Conservation (phyloP, 2,113 vertebrate species). For the Aptenodytes patagonicus region DNA sequence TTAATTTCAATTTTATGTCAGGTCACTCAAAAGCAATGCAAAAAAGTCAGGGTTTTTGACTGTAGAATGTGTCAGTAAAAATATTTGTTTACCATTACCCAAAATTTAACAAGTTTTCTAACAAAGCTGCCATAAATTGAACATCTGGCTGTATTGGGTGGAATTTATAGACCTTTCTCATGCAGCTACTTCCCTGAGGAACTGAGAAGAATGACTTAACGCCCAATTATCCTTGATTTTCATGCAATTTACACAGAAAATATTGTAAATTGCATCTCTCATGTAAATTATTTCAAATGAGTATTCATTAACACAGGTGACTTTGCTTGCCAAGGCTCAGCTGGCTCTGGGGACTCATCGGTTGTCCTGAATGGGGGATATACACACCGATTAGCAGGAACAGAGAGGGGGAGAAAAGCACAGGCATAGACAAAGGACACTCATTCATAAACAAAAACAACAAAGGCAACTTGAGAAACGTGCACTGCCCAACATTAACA, state of each 20-base stretch:
- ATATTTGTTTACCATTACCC: not conserved
- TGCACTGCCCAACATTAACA: not conserved
- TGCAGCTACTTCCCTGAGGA: not conserved
- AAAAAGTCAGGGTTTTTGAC: not conserved
- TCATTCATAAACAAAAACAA: not conserved
- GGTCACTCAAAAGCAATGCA: not conserved
- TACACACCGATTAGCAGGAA: not conserved
- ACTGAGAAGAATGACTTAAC: not conserved
- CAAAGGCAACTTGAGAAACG: not conserved
- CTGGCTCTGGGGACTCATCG: constrained; percentile 6
- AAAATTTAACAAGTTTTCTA: not conserved
- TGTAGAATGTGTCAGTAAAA: not conserved
- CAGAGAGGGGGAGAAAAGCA: not conserved
- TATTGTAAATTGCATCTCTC: not conserved
- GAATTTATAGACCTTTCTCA: not conserved
- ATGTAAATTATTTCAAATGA: constrained; percentile 18
- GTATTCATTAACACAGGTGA: constrained; percentile 25
- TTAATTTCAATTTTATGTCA: not conserved
- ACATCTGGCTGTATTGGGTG: not conserved
- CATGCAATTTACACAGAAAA: constrained; percentile 14
- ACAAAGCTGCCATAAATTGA: not conserved
- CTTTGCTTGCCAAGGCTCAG: constrained; percentile 28
- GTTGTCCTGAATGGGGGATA: not conserved
- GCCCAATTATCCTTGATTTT: constrained; percentile 11
- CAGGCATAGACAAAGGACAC: not conserved